Evolutionary conservation across 2,797 vertebrate species (phyloP).

Genomic region (Liparis tanakae): DNA sequence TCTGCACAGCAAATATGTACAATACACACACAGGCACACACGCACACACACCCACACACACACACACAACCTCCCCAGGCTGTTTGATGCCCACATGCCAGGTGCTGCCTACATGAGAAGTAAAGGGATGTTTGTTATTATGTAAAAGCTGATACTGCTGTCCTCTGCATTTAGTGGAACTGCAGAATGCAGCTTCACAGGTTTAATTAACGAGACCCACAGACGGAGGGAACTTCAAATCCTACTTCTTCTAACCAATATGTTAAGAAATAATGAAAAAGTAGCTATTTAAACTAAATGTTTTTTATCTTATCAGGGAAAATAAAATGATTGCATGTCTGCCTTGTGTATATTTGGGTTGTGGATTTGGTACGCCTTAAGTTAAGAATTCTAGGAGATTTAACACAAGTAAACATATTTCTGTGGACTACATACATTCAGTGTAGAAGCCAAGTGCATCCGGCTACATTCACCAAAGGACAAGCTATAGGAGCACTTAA

Average conservation of each 20-base stretch:
- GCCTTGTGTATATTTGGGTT: not conserved
- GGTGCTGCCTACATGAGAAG: constrained; percentile 2
- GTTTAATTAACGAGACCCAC: not conserved
- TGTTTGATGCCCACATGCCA: constrained; percentile 13
- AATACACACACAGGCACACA: not conserved
- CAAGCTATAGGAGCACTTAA: not conserved
- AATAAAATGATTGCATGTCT: not conserved
- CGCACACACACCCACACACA: too few relatives aligned
- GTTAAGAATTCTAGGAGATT: not conserved
- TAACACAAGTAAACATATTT: not conserved
- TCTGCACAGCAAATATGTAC: not conserved
- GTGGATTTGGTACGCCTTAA: not conserved
- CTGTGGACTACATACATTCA: not conserved
- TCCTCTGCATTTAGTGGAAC: not conserved
- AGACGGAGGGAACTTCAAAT: not conserved
- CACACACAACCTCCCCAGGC: not conserved
- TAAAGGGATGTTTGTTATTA: not conserved
- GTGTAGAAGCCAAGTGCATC: not conserved
- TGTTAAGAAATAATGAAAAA: not conserved
- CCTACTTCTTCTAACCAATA: not conserved
- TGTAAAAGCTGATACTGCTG: constrained; percentile 18
- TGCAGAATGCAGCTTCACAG: not conserved
- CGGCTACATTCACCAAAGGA: not conserved
- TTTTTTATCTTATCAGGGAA: not conserved
- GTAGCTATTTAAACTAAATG: not conserved